A percentile compares a stretch with the other conserved stretches of the same genome.
These are phyloP conservation scores for Scatophagus argus DNA, from an alignment of 2,113 vertebrate species.

Conservation along the genomic window DNA sequence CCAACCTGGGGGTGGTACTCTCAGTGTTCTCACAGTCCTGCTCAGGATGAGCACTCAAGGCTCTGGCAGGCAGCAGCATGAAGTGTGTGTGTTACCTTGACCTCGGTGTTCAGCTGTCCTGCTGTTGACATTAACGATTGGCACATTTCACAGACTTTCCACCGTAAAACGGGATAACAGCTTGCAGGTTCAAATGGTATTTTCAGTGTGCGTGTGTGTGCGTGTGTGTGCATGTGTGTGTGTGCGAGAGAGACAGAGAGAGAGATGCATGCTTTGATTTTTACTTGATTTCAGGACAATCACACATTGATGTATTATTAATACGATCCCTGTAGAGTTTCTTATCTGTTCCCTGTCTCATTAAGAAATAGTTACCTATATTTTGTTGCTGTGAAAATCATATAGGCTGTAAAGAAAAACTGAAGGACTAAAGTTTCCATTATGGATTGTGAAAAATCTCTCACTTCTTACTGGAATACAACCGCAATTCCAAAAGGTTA, in stretches of 20 bases:
- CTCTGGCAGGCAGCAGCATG: slow-evolving; percentile 40
- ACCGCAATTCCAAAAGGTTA: too few relatives aligned
- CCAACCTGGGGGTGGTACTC: slow-evolving; percentile 26
- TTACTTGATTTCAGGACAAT: background rate
- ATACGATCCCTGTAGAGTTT: background rate
- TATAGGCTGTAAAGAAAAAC: background rate
- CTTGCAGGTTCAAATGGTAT: slow-evolving; percentile 33
- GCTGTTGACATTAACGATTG: slow-evolving; percentile 57
- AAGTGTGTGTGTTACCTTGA: slow-evolving; percentile 50
- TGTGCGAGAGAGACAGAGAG: background rate
- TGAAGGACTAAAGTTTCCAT: background rate
- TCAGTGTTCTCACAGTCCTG: slow-evolving; percentile 24
- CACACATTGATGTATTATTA: background rate
- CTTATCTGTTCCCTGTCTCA: background rate
- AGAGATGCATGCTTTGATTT: background rate
- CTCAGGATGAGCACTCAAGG: slow-evolving; percentile 28
- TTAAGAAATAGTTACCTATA: background rate
- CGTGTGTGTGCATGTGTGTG: slow-evolving; percentile 1
- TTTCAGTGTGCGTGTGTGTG: background rate
- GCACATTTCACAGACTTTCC: slow-evolving; percentile 51
- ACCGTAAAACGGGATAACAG: slow-evolving; percentile 28
- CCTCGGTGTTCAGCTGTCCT: slow-evolving; percentile 36
- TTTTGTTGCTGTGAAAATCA: background rate
- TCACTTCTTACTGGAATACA: background rate
- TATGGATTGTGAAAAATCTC: background rate